phyloP scores from a whole-genome alignment of 2,113 vertebrate genomes.

The Macaca fascicularis region DNA sequence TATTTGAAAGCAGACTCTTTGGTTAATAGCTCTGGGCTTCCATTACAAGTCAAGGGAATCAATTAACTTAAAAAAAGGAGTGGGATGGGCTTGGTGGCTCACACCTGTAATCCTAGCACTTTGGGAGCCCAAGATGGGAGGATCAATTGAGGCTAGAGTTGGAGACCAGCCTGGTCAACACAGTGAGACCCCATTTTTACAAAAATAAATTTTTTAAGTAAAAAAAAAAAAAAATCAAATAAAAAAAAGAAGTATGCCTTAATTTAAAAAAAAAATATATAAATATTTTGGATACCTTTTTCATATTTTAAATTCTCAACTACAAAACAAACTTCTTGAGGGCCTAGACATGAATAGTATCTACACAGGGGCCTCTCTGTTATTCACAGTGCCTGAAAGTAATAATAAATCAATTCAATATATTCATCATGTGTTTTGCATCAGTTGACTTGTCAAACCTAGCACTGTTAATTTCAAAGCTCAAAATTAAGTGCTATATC shows the following conservation, averaged over 20 bases:
- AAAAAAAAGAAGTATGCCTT: not conserved
- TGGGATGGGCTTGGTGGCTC: not conserved
- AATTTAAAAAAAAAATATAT: not conserved
- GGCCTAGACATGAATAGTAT: not conserved
- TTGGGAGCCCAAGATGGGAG: too few species aligned
- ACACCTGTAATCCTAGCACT: too few species aligned
- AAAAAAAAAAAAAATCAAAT: too few species aligned
- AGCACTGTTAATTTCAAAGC: slow-evolving; percentile 21
- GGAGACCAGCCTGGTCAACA: too few species aligned
- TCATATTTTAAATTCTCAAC: slow-evolving; percentile 11
- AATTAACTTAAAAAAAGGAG: not conserved
- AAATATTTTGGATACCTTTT: not conserved
- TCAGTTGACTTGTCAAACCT: not conserved
- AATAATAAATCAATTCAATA: not conserved
- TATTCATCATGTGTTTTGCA: not conserved
- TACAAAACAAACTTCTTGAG: slow-evolving; percentile 23
- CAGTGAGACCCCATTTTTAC: too few species aligned
- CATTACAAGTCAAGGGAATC: not conserved
- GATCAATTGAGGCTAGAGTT: too few species aligned
- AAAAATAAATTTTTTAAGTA: too few species aligned
- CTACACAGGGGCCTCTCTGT: not conserved
- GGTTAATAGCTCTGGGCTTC: not conserved
- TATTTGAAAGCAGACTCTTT: not conserved
- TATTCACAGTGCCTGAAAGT: not conserved
- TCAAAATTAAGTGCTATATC: slow-evolving; percentile 20